phyloP scores from a whole-genome alignment of 2,113 vertebrate species.

The Xyliphius kryptos region DNA sequence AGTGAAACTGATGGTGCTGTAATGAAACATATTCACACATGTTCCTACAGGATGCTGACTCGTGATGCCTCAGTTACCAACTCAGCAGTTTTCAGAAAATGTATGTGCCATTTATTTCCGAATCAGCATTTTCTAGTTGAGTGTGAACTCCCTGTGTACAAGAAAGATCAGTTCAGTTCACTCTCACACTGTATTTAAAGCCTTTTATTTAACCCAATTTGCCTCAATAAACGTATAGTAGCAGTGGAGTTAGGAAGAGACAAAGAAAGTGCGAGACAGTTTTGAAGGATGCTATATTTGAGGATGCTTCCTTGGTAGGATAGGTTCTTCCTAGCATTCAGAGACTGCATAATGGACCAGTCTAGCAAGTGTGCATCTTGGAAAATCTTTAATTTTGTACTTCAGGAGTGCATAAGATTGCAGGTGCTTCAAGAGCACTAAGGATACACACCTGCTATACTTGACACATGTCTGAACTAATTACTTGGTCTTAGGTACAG shows the following conservation, averaged over 20 bases:
- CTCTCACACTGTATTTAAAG: background rate
- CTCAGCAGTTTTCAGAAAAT: conserved; percentile 2
- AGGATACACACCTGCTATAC: no score
- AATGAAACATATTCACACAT: conserved; percentile 4
- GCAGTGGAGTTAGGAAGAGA: background rate
- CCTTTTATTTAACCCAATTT: background rate
- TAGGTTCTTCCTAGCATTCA: no score
- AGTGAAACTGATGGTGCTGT: background rate
- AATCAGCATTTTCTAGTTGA: background rate
- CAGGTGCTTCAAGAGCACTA: no score
- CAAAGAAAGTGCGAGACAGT: background rate
- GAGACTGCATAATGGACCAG: no score
- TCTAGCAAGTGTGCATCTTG: no score
- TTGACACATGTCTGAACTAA: no score
- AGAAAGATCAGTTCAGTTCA: background rate
- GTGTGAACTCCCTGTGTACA: background rate
- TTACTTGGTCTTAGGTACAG: no score
- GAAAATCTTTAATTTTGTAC: no score
- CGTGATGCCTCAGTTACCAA: background rate
- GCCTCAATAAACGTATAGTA: background rate
- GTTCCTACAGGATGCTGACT: conserved; percentile 14
- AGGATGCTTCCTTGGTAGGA: no score
- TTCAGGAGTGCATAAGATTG: no score
- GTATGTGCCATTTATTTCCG: background rate
- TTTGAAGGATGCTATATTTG: no score